Percentiles rank a stretch among this genome's conserved stretches.
phyloP scores from a whole-genome alignment of 2,888 invertebrate genomes.

The Ditylenchus weischeri region DNA sequence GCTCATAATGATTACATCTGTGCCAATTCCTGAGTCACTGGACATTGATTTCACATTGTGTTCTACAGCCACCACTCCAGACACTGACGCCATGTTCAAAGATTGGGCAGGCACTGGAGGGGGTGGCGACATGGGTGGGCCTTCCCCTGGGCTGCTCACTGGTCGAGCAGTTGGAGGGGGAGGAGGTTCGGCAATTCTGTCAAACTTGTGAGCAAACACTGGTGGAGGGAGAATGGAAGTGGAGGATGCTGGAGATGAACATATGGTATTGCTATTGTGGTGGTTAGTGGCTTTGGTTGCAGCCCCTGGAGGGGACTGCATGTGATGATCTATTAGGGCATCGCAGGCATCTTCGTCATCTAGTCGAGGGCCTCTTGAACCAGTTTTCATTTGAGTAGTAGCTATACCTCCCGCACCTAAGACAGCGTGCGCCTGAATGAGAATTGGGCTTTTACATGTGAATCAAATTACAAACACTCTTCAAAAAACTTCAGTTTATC shows the following conservation, averaged over 20 bases:
- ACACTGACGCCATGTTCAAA: slow-evolving; percentile 1
- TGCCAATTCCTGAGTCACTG: slow-evolving; percentile 55
- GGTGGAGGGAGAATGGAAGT: slow-evolving; percentile 26
- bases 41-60: slow-evolving; percentile 29
- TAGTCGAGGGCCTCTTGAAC: background rate
- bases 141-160: slow-evolving; percentile 5
- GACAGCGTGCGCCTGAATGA: too few species aligned
- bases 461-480: too few species aligned
- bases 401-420: too few species aligned
- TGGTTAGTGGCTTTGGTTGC: too few species aligned
- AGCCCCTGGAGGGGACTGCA: background rate
- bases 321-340: background rate
- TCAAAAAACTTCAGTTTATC: too few species aligned
- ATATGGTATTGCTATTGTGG: background rate
- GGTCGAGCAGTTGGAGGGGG: slow-evolving; percentile 8
- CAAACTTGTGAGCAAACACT: slow-evolving; percentile 22
- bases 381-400: background rate
- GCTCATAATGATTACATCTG: slow-evolving; percentile 10
- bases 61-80: slow-evolving; percentile 26
- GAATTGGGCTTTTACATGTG: too few species aligned
- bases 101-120: slow-evolving; percentile 1
- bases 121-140: slow-evolving; percentile 12
- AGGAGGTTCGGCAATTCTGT: slow-evolving; percentile 19
- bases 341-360: slow-evolving; percentile 5
- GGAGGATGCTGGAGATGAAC: slow-evolving; percentile 7